Base-by-base conservation (phyloP, 2,797 vertebrate species). In the Dipus sagitta region DNA sequence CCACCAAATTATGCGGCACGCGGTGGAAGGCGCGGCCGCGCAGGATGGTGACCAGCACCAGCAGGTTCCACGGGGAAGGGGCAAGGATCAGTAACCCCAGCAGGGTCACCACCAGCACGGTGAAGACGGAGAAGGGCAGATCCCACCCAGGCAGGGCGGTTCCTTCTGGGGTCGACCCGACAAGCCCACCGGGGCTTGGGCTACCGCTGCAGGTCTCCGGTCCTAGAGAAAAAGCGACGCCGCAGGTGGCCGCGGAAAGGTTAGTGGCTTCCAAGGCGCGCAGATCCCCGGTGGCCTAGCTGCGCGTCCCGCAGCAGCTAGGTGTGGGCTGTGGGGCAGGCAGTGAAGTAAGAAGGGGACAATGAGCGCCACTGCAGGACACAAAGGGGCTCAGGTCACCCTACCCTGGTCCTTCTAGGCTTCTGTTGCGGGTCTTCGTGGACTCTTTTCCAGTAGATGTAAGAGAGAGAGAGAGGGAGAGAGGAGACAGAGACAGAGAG, bases 11-110 rank as follows among this genome's bases (percentile, higher is more conserved):
- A 20, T 96, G 97, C 1, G 94, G 96, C 64, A 94, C 95, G 0
- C 94, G 90, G 82, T 96, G 96, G 77, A 97, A 97, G 70, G 96
- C 64, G 67, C 92, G 95, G 79, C 97, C 96, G 11, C 93, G 86
- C 77, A 96, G 90, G 86, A 97, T 96, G 86, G 96, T 97, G 60
- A 93, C 90, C 83, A 96, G 83, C 38, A 97, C 95, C 85, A 96
- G 80, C 38, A 97, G 78, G 84, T 97, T 97, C 97, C 96, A 95
- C 42, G 93, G 85, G 52, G 97, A 96, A 34, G 97, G 97, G 94
- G 96, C 96, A 4, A 64, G n/a, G 23, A 91, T 96, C 65, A 95
- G 95, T 52, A 96, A 76, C 28, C 65, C 94, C 58, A 97, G 84
- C 60, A 97, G 86, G n/a, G 96, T 95, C 42, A 94, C 93, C 67